Percentiles rank a stretch among this genome's conserved stretches.
phyloP scores from a whole-genome alignment of 2,113 vertebrate genomes.

The Nothoprocta perdicaria region DNA sequence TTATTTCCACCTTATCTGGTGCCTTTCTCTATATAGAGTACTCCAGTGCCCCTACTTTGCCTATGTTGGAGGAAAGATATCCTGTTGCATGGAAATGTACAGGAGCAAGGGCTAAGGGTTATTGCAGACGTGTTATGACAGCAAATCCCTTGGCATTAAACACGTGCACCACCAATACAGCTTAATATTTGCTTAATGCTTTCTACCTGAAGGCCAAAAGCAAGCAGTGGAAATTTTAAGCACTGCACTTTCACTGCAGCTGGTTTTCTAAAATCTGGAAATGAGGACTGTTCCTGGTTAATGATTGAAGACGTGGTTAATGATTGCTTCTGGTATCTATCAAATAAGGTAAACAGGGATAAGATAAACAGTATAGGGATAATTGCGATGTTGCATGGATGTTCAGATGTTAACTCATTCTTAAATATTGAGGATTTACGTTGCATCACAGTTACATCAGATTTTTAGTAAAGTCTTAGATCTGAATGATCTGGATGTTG shows the following conservation, averaged over 20 bases:
- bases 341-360: conserved; percentile 27
- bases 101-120: background rate
- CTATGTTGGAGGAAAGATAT: background rate
- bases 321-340: conserved; percentile 57
- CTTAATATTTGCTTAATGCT: background rate
- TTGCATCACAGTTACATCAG: background rate
- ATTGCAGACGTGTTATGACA: background rate
- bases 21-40: background rate
- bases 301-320: conserved; percentile 66
- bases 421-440: background rate
- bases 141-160: background rate
- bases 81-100: background rate
- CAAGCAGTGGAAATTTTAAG: conserved; percentile 54
- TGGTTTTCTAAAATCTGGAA: conserved; percentile 22
- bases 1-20: background rate
- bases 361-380: conserved; percentile 17
- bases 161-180: background rate
- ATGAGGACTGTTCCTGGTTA: conserved; percentile 44
- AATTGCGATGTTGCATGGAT: background rate
- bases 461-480: background rate
- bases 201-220: background rate
- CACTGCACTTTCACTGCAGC: conserved; percentile 47
- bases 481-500: background rate
- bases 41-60: accelerated
- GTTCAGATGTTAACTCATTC: background rate